These are phyloP conservation scores for Hippocampus mohnikei DNA, from an alignment of 2,113 vertebrate genomes.

Conservation along the genomic window DNA sequence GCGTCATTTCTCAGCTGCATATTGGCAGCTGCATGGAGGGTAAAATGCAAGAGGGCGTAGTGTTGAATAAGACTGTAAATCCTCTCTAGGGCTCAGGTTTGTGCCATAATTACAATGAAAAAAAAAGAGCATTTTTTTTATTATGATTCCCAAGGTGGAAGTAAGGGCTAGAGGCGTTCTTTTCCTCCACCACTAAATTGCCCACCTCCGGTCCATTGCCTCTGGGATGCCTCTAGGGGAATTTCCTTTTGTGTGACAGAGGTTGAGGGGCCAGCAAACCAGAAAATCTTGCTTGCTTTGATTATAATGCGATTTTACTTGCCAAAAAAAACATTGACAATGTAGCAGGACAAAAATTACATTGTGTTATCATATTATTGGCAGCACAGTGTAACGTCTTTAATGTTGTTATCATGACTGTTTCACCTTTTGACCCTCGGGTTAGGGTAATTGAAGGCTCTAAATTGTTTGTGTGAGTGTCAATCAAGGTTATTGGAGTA, in stretches of 20 bases:
- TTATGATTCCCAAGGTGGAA: background rate
- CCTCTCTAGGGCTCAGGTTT: slow-evolving; percentile 10
- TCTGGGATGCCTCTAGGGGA: background rate
- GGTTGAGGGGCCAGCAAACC: background rate
- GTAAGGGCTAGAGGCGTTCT: background rate
- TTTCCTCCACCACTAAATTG: background rate
- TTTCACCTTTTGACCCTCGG: too few species aligned
- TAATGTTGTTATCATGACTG: too few species aligned
- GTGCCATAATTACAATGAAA: slow-evolving; percentile 10
- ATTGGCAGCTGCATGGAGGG: slow-evolving; percentile 2
- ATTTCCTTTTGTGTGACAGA: background rate
- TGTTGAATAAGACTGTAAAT: slow-evolving; percentile 23
- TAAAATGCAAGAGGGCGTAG: slow-evolving; percentile 7
- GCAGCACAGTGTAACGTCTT: too few species aligned
- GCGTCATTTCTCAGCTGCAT: slow-evolving; percentile 1
- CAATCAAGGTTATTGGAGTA: too few species aligned
- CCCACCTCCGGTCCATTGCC: background rate
- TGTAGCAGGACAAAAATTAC: too few species aligned
- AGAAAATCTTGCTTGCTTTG: background rate
- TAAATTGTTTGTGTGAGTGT: too few species aligned
- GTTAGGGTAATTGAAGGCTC: too few species aligned
- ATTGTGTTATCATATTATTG: too few species aligned
- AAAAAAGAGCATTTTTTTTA: slow-evolving; percentile 1
- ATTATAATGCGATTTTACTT: background rate
- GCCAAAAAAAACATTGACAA: too few species aligned